These are phyloP conservation scores for Apodemia zela DNA, from an alignment of 2,888 invertebrate species.

Conservation along the genomic window DNA sequence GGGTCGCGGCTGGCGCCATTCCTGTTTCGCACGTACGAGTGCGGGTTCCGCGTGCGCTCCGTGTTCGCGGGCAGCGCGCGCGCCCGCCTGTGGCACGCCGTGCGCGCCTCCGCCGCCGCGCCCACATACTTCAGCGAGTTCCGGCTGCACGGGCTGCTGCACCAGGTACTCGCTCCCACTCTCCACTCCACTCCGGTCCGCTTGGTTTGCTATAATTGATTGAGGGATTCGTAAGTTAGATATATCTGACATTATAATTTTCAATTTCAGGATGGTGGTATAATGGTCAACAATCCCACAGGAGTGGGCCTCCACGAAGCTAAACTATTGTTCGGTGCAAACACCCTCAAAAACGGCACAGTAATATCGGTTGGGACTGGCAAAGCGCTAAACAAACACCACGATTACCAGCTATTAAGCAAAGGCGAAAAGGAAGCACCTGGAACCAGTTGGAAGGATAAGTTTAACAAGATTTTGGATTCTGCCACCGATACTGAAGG, in stretches of 20 bases:
- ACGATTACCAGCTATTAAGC: constrained; percentile 45
- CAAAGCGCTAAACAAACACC: constrained; percentile 63
- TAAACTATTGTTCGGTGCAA: constrained; percentile 88
- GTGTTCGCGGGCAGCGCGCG: constrained; percentile 86
- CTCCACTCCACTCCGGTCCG: too few relatives aligned
- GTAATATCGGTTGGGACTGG: constrained; percentile 93
- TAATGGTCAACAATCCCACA: constrained; percentile 93
- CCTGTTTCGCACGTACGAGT: constrained; percentile 92
- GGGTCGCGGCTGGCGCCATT: constrained; percentile 86
- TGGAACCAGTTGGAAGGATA: constrained; percentile 85
- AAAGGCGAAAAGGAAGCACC: constrained; percentile 42
- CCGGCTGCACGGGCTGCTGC: constrained; percentile 83
- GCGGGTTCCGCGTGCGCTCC: constrained; percentile 84
- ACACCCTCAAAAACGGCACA: constrained; percentile 82
- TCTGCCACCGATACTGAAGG: constrained; percentile 94
- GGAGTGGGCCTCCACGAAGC: constrained; percentile 94
- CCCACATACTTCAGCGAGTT: constrained; percentile 95
- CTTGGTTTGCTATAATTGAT: too few relatives aligned
- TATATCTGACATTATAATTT: too few relatives aligned
- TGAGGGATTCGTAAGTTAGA: too few relatives aligned
- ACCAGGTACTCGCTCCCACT: constrained; percentile 70
- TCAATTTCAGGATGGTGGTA: constrained; percentile 87
- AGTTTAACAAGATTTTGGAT: constrained; percentile 89
- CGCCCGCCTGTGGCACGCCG: constrained; percentile 89
- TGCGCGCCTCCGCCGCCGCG: constrained; percentile 94